These are phyloP conservation scores for Mesaphorura yosii DNA, from an alignment of 1,140 invertebrate genomes.

Conservation along the genomic window DNA sequence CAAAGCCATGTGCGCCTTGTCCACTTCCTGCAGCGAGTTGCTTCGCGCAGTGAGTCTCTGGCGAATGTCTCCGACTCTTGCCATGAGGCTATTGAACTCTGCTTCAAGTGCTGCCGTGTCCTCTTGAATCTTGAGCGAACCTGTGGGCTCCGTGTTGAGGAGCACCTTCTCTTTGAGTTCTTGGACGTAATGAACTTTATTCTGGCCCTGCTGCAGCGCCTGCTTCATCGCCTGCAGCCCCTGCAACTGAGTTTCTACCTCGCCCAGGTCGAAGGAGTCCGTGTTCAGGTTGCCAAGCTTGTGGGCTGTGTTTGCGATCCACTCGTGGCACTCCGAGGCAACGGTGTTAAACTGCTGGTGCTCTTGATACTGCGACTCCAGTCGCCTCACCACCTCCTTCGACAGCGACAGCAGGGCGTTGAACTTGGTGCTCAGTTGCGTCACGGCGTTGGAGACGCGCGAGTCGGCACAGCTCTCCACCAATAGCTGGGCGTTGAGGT, in stretches of 20 bases:
- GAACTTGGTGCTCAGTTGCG: constrained; percentile 86
- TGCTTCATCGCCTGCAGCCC: constrained; percentile 70
- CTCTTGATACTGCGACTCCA: constrained; percentile 83
- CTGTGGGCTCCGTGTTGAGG: constrained; percentile 76
- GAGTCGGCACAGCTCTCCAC: constrained; percentile 87
- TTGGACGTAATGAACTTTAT: constrained; percentile 70
- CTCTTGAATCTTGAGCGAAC: constrained; percentile 74
- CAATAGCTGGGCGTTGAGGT: constrained; percentile 77
- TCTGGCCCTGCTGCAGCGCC: constrained; percentile 78
- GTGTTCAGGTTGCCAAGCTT: constrained; percentile 63
- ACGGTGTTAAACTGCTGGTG: constrained; percentile 78
- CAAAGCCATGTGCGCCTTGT: constrained; percentile 53
- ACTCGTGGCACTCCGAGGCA: constrained; percentile 81
- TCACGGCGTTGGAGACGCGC: constrained; percentile 82
- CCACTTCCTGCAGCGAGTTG: constrained; percentile 59
- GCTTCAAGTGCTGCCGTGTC: constrained; percentile 73
- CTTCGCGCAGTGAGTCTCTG: constrained; percentile 57
- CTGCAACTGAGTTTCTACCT: constrained; percentile 71
- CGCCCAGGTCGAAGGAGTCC: constrained; percentile 59
- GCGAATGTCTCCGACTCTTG: constrained; percentile 63
- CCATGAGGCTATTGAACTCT: constrained; percentile 73
- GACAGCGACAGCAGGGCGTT: constrained; percentile 79
- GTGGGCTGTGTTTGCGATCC: constrained; percentile 74
- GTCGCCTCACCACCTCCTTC: constrained; percentile 81
- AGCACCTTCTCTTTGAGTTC: constrained; percentile 85